phyloP scores from a whole-genome alignment of 1,140 invertebrate species.

The Ephestia elutella region DNA sequence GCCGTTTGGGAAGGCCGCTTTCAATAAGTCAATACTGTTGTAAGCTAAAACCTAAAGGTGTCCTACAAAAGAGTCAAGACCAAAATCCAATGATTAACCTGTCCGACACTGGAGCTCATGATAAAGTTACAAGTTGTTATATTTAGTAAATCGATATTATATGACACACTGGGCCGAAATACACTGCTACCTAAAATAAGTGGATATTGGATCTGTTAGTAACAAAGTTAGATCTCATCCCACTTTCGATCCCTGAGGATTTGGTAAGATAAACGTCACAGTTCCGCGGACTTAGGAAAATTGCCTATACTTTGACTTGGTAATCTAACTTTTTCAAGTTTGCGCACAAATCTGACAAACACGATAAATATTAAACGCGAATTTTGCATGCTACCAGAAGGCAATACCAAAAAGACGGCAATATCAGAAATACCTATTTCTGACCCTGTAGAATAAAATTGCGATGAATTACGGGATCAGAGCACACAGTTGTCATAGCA shows the following conservation, averaged over 20 bases:
- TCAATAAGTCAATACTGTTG: background rate
- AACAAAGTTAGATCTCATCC: background rate
- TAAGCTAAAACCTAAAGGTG: no score
- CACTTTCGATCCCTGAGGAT: background rate
- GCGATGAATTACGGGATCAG: no score
- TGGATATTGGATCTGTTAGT: background rate
- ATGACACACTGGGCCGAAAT: background rate
- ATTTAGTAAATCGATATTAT: no score
- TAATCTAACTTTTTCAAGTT: slow-evolving; percentile 8
- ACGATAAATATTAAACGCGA: background rate
- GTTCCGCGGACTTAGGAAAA: background rate
- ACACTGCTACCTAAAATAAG: no score
- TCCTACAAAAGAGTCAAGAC: no score
- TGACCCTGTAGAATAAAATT: no score
- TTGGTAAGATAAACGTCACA: background rate
- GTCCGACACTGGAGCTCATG: background rate
- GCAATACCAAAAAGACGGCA: no score
- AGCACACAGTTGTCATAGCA: no score
- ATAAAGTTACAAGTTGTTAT: no score
- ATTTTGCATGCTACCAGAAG: no score
- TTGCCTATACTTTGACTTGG: slow-evolving; percentile 15
- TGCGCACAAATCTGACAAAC: slow-evolving; percentile 12
- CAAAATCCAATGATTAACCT: no score
- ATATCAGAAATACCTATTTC: no score
- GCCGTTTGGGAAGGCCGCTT: background rate